Percentiles rank a stretch among this genome's conserved stretches.
Evolutionary conservation across 2,888 invertebrate species (phyloP).

Genomic region (Microctonus hyperodae): DNA sequence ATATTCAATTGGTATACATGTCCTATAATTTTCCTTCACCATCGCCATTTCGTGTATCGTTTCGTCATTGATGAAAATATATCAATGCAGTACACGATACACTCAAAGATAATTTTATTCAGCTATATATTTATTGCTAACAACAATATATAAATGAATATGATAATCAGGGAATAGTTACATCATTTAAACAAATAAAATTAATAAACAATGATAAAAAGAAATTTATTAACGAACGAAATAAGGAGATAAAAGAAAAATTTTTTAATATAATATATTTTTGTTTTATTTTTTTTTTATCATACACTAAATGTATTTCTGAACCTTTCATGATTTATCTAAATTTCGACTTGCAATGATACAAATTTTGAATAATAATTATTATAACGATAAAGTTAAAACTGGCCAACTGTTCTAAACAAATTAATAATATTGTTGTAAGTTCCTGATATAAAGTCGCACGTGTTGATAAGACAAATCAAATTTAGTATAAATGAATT

Average conservation of each 20-base stretch:
- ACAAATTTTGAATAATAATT: slow-evolving; percentile 29
- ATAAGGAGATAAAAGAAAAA: too few relatives aligned
- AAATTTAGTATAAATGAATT: slow-evolving; percentile 41
- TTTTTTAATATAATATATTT: too few relatives aligned
- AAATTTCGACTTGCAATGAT: too few relatives aligned
- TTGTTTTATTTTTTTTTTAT: too few relatives aligned
- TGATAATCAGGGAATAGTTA: too few relatives aligned
- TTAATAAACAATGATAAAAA: slow-evolving; percentile 22
- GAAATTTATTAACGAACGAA: too few relatives aligned
- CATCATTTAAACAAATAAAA: too few relatives aligned
- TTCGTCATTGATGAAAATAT: not conserved
- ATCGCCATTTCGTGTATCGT: too few relatives aligned
- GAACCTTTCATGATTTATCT: too few relatives aligned
- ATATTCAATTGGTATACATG: not conserved
- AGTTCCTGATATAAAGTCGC: slow-evolving; percentile 59
- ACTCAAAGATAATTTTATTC: not conserved
- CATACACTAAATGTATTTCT: too few relatives aligned
- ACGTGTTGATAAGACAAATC: slow-evolving; percentile 60
- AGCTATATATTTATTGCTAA: not conserved
- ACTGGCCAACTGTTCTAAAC: slow-evolving; percentile 51
- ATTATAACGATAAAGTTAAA: slow-evolving; percentile 38
- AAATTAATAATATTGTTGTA: slow-evolving; percentile 46
- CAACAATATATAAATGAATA: not conserved
- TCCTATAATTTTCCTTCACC: too few relatives aligned
- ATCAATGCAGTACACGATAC: not conserved